Evolutionary conservation across 92 coral and sea anemone species (phyloP).

Genomic region (Paragorgia papillata): DNA sequence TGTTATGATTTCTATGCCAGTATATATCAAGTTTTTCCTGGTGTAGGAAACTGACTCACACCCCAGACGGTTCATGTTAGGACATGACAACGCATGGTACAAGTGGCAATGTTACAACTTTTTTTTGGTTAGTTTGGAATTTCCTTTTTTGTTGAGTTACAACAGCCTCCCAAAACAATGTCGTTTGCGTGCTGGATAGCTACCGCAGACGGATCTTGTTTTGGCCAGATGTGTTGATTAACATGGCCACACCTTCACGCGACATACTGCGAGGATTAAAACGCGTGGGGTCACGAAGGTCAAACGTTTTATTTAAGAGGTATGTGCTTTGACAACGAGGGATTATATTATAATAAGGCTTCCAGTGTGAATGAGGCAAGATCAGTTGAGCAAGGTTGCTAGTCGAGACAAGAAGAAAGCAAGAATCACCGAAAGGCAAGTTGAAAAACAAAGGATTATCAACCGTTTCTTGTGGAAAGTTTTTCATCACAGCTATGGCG

Average conservation of each 20-base stretch:
- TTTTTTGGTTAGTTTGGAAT: background rate
- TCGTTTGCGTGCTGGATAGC: no score
- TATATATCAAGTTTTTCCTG: no score
- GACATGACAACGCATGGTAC: no score
- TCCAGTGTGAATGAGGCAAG: background rate
- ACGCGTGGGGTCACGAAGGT: slow-evolving; percentile 42
- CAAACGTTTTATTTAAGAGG: slow-evolving; percentile 3
- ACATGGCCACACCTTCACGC: background rate
- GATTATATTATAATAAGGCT: background rate
- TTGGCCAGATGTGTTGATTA: background rate
- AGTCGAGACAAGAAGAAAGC: background rate
- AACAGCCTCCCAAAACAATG: background rate
- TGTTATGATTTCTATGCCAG: no score
- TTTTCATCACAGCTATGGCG: slow-evolving; percentile 69
- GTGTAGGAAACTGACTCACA: no score
- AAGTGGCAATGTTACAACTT: no score
- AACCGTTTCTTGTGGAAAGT: no score
- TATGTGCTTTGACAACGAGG: background rate
- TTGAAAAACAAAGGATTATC: no score
- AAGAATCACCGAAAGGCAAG: no score
- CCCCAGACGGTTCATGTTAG: no score
- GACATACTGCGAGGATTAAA: background rate
- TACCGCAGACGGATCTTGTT: background rate
- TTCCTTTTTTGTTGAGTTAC: background rate
- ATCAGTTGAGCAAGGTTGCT: background rate